Evolutionary conservation across 2,113 vertebrate species (phyloP), one percentile per base, ranked within the genome.

Genomic region (Pithys albifrons): DNA sequence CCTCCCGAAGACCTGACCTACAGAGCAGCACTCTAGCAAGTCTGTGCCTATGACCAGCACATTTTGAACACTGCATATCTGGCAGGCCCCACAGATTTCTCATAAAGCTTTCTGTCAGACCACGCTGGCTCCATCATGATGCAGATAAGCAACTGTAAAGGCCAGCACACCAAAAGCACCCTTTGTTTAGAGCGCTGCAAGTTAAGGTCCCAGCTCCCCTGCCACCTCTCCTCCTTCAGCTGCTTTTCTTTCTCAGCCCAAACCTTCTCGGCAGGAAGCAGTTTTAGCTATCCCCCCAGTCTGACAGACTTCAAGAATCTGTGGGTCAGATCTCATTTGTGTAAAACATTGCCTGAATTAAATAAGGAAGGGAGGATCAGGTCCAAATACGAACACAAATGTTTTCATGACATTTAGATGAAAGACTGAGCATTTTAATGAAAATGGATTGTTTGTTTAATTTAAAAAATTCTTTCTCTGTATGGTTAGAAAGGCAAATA

Each of bases 381-480:
- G 7, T 43, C 64, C 35, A 84, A 90, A 88, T 58, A 62, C 0
- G 1, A 87, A 58, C 35, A 71, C 59, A 73, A 93, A 83, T 33
- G n/a, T 41, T 94, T 86, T 71, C 61, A 64, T 41, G 35, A 64
- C 59, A 91, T 86, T 94, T 88, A 93, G 90, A 88, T 52, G 48
- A 71, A 91, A 93, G 55, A 66, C n/a, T 12, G 27, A 80, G 46
- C 24, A 71, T 84, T 88, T 88, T 46, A 84, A 85, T 17, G 9
- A 90, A 90, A 91, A 64, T 17, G 1, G 10, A 7, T 49, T 39
- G 52, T 80, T 88, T 80, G n/a, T 92, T 94, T 90, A 64, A 94
- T 88, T 86, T 86, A 62, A 96, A 83, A 80, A 69, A 57, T 65
- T 95, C 46, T 85, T 91, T 22, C 67, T 86, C n/a, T 64, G 19